These are phyloP conservation scores for Euthynnus affinis DNA, from an alignment of 2,797 vertebrate genomes.

Conservation along the genomic window DNA sequence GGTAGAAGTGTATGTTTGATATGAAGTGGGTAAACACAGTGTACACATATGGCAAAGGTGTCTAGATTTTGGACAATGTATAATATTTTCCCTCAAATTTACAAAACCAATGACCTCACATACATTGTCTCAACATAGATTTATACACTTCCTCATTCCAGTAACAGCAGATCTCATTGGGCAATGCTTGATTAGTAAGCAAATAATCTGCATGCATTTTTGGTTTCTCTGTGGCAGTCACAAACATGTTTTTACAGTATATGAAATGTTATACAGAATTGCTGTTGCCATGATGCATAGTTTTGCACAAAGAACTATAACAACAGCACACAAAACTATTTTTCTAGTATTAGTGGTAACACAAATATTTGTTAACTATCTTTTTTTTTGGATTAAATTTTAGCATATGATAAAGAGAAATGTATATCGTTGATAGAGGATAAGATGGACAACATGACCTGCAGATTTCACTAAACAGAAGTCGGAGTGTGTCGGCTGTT, in stretches of 20 bases:
- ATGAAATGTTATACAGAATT: neutral
- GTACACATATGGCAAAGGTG: no score
- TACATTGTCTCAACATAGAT: no score
- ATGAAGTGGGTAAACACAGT: no score
- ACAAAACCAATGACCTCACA: no score
- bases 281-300: neutral
- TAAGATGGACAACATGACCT: neutral
- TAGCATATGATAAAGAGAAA: no score
- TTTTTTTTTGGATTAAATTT: neutral
- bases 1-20: no score
- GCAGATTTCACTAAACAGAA: neutral
- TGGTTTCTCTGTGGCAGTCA: neutral
- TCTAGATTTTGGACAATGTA: no score
- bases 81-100: no score
- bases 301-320: neutral
- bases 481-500: conserved; percentile 21
- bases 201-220: neutral
- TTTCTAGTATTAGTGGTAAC: no score
- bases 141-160: no score
- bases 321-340: neutral
- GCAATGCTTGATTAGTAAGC: neutral
- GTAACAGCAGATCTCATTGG: no score
- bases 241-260: neutral
- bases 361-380: neutral
- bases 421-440: no score